phyloP scores from a whole-genome alignment of 2,797 vertebrate genomes.

The Pterois miles region DNA sequence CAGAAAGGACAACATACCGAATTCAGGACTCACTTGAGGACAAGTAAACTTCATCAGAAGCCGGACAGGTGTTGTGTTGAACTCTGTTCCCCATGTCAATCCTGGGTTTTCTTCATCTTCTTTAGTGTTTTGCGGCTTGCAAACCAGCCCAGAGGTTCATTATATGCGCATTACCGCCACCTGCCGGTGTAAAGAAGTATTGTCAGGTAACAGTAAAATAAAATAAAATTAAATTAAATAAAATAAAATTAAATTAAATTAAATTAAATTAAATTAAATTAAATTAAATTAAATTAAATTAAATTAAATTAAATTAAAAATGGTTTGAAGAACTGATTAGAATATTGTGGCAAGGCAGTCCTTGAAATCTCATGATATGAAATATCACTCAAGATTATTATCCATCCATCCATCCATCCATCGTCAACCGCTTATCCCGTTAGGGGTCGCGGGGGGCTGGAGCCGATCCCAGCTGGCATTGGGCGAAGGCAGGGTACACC shows the following conservation, averaged over 20 bases:
- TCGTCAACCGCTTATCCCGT: too few relatives aligned
- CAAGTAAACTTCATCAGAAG: background rate
- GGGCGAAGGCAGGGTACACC: too few relatives aligned
- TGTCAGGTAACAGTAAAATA: background rate
- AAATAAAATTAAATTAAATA: too few relatives aligned
- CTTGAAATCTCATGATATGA: background rate
- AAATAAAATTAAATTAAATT: too few relatives aligned
- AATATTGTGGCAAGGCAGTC: background rate
- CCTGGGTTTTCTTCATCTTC: background rate
- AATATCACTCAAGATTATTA: too few relatives aligned
- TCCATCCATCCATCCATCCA: too few relatives aligned
- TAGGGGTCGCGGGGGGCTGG: too few relatives aligned
- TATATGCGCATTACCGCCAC: fast-evolving
- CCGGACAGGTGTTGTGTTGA: background rate
- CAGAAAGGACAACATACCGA: background rate
- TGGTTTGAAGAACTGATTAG: background rate
- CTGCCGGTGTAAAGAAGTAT: background rate
- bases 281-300: too few relatives aligned
- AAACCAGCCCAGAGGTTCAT: background rate
- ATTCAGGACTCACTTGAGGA: fast-evolving
- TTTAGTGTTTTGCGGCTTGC: background rate
- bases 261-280: too few relatives aligned
- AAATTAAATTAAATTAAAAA: too few relatives aligned
- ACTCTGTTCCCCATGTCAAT: background rate
- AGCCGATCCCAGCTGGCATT: too few relatives aligned